phyloP scores from a whole-genome alignment of 2,113 vertebrate species.

The Phyllostomus hastatus region DNA sequence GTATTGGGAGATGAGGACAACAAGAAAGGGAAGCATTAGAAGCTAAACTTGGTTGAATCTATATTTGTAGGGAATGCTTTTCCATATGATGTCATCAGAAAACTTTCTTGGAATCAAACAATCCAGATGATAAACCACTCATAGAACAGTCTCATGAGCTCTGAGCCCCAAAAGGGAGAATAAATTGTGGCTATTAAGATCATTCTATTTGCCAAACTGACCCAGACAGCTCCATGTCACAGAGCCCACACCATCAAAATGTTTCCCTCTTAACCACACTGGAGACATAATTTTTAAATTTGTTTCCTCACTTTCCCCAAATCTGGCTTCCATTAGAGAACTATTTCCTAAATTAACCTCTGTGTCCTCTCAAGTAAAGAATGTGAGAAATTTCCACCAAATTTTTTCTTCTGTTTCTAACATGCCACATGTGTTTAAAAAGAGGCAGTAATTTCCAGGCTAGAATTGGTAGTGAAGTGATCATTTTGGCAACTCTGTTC shows the following conservation, averaged over 20 bases:
- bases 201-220: background rate
- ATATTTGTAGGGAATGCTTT: background rate
- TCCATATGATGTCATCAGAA: background rate
- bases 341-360: conserved; percentile 66
- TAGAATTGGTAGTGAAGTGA: background rate
- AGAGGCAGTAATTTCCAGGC: background rate
- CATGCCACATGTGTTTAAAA: background rate
- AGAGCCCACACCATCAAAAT: background rate
- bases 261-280: background rate
- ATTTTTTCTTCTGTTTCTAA: background rate
- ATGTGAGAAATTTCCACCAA: conserved; percentile 13
- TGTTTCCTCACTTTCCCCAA: conserved; percentile 41
- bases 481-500: background rate
- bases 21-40: background rate
- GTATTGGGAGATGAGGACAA: background rate
- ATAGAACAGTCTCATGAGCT: background rate
- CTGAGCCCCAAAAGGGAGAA: background rate
- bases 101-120: background rate
- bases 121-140: background rate
- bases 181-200: background rate
- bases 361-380: conserved; percentile 42
- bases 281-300: conserved; percentile 23
- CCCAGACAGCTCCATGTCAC: background rate
- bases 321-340: conserved; percentile 69
- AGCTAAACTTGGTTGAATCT: background rate